Conservation (phyloP, 2,797 vertebrate species). For the Tapirus indicus region DNA sequence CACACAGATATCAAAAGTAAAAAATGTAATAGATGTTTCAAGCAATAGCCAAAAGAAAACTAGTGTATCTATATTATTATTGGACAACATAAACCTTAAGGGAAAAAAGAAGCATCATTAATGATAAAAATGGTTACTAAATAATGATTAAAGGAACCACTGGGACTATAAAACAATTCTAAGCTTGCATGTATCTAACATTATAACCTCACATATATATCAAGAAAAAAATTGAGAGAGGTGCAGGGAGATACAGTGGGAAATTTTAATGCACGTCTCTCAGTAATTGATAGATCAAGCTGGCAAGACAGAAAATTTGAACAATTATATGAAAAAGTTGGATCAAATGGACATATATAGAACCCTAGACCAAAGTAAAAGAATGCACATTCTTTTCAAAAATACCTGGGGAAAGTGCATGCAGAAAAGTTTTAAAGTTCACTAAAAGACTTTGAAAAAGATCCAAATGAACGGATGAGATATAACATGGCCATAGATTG, state of each 20-base stretch:
- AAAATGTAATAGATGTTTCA: neutral
- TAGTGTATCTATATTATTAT: neutral
- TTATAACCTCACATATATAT: neutral
- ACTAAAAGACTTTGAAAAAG: neutral
- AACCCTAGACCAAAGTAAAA: neutral
- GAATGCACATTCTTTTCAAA: neutral
- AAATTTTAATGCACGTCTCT: neutral
- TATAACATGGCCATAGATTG: neutral
- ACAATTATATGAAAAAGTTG: neutral
- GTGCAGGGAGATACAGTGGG: neutral
- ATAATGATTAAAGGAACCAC: neutral
- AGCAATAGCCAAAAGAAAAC: neutral
- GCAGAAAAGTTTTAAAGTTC: neutral
- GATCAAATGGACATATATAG: neutral
- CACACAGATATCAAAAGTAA: neutral
- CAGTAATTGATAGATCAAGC: neutral
- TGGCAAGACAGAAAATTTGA: neutral
- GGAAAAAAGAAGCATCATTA: neutral
- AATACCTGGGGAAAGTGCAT: neutral
- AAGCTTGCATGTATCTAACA: neutral
- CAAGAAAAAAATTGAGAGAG: neutral
- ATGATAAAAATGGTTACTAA: neutral
- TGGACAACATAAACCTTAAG: neutral
- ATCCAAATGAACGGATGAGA: neutral
- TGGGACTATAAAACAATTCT: constrained; percentile 1